Evolutionary conservation across 2,888 invertebrate species (phyloP), one percentile per base, ranked within the genome.

Genomic region (Ennomos quercinarius): DNA sequence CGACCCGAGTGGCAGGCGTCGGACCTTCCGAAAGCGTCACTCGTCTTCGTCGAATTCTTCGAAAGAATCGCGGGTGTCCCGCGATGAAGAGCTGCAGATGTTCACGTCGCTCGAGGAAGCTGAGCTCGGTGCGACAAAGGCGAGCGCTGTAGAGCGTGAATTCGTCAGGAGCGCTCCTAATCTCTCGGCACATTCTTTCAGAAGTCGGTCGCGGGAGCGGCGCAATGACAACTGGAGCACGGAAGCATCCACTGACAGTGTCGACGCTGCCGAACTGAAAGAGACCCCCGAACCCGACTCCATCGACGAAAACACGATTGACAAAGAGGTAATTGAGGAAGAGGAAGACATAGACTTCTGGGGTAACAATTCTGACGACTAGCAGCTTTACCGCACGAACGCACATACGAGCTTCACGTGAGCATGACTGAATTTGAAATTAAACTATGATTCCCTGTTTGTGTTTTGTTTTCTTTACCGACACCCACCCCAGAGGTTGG

Each of bases 71-170:
- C 93, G 93, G 61, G 93, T 94, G 61, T 94, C 94, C 35, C 94
- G 94, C 57, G 94, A 95, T 70, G 94, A 95, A 76, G 95, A 95
- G 80, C 81, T 95, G 39, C 93, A 93, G 84, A 93, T 94, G 87
- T 94, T 95, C 72, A 94, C 95, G 65, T 94, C 95, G 53, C 89
- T 95, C 70, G 95, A 95, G 78, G 94, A 94, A 79, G 93, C 94
- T 64, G 95, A 95, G 77, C 88, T 93, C 66, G 86, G 89, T 69
- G 83, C 84, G 73, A 84, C 84, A 72, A 85, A 81, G 84, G 83
- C 72, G 72, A 80, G 70, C 69, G 77, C 75, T 47, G 77, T 77
- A 41, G 77, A 78, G 58, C 65, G 72, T 66, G 63, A 74, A 60
- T 81, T 71, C 62, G 85, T 81, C 70, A 87, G 88, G 72, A 91